These are phyloP conservation scores for Boulengeromyrus knoepffleri DNA, from an alignment of 2,113 vertebrate genomes.

Conservation along the genomic window DNA sequence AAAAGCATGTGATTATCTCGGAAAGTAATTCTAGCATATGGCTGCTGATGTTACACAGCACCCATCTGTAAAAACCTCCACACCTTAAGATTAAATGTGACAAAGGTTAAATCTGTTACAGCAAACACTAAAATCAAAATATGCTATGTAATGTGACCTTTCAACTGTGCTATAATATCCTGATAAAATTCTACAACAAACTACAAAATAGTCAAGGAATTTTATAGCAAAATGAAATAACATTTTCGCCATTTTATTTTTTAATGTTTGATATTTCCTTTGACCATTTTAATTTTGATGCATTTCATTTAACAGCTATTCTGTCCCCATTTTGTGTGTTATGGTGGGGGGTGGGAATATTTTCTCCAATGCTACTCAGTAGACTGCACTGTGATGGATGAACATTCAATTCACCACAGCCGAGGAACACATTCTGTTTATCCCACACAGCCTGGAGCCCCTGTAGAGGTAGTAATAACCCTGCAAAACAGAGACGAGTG, in stretches of 20 bases:
- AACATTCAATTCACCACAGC: slow-evolving; percentile 64
- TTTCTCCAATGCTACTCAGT: not conserved
- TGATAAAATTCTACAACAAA: not conserved
- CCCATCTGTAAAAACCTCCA: not conserved
- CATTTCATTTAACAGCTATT: not conserved
- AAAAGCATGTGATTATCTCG: not conserved
- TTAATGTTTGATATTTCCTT: not conserved
- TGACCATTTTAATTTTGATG: not conserved
- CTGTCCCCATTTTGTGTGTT: not conserved
- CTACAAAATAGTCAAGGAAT: not conserved
- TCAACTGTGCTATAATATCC: not conserved
- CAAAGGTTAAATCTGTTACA: not conserved
- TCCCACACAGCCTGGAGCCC: slow-evolving; percentile 73
- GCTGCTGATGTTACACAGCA: not conserved
- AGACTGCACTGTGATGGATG: not conserved
- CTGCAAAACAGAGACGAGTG: slow-evolving; percentile 44
- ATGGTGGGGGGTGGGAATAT: too few relatives aligned
- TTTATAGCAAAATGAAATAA: not conserved
- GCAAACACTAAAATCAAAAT: not conserved
- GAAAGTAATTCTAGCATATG: not conserved
- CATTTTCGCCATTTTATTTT: not conserved
- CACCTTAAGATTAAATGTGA: not conserved
- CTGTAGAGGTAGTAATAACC: slow-evolving; percentile 82
- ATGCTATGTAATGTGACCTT: not conserved
- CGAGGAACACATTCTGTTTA: slow-evolving; percentile 80